phyloP scores from a whole-genome alignment of 2,797 vertebrate genomes.

The Fratercula arctica region DNA sequence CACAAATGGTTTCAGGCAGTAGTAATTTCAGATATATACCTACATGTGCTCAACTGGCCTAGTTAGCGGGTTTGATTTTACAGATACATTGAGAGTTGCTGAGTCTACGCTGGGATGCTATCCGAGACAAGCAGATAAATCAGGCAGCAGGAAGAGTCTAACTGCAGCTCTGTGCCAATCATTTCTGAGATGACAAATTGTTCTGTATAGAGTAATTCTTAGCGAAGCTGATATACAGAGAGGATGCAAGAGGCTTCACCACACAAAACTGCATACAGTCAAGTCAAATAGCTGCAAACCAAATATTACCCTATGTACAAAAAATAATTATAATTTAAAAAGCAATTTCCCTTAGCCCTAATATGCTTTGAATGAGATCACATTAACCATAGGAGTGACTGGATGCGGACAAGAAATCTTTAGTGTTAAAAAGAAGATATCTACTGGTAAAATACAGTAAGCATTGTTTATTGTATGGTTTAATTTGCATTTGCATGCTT shows the following conservation, averaged over 20 bases:
- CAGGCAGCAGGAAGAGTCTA: background rate
- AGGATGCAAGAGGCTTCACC: background rate
- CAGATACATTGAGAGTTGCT: background rate
- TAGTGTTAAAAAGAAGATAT: background rate
- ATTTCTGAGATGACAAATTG: background rate
- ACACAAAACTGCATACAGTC: background rate
- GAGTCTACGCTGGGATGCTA: background rate
- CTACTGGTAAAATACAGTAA: background rate
- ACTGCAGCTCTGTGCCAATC: background rate
- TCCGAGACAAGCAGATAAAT: background rate
- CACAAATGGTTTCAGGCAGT: background rate
- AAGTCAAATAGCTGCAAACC: background rate
- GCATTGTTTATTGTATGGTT: background rate
- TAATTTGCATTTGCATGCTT: background rate
- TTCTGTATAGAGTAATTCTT: background rate
- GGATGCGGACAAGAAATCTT: background rate
- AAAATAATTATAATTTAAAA: background rate
- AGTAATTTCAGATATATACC: background rate
- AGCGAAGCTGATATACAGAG: background rate
- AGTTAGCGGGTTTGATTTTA: background rate
- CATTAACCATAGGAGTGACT: background rate
- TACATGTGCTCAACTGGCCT: background rate
- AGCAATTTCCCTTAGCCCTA: background rate
- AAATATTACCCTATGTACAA: background rate
- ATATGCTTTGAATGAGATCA: background rate